phyloP scores from a whole-genome alignment of 2,888 invertebrate species.

The Drosophila histrio region DNA sequence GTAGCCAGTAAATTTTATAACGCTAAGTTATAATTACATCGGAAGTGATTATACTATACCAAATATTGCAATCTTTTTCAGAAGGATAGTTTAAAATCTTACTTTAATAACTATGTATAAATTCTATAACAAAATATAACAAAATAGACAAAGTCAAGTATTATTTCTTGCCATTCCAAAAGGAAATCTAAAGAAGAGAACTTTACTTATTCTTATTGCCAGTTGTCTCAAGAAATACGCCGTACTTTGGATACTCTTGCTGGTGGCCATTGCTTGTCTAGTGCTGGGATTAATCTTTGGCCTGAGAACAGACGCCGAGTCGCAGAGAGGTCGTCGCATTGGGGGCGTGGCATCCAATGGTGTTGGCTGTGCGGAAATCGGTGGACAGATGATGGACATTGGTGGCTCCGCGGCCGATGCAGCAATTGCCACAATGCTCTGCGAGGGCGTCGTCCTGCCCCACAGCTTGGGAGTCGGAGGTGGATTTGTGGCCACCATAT shows the following conservation, averaged over 20 bases:
- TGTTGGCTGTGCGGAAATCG: conserved; percentile 89
- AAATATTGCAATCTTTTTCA: too few relatives aligned
- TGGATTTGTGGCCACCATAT: conserved; percentile 94
- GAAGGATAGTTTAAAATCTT: too few relatives aligned
- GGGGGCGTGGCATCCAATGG: conserved; percentile 90
- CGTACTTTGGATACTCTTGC: conserved; percentile 66
- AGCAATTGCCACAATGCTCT: conserved; percentile 92
- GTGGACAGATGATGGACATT: conserved; percentile 88
- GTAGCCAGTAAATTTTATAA: too few relatives aligned
- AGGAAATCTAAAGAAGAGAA: too few relatives aligned
- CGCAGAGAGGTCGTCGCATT: conserved; percentile 32
- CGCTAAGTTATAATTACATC: too few relatives aligned
- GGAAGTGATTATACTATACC: too few relatives aligned
- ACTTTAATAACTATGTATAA: too few relatives aligned
- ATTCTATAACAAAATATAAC: too few relatives aligned
- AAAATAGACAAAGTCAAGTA: too few relatives aligned
- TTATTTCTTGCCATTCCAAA: too few relatives aligned
- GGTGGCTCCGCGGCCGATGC: conserved; percentile 93
- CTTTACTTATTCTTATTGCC: background rate
- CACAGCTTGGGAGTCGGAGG: conserved; percentile 95
- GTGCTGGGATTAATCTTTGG: conserved; percentile 67
- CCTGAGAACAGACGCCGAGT: conserved; percentile 64
- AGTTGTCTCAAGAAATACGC: conserved; percentile 56
- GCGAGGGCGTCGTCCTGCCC: conserved; percentile 92
- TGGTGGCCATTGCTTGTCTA: conserved; percentile 49